Conservation (phyloP, 2,888 invertebrate genomes). For the Pollenia angustigena region DNA sequence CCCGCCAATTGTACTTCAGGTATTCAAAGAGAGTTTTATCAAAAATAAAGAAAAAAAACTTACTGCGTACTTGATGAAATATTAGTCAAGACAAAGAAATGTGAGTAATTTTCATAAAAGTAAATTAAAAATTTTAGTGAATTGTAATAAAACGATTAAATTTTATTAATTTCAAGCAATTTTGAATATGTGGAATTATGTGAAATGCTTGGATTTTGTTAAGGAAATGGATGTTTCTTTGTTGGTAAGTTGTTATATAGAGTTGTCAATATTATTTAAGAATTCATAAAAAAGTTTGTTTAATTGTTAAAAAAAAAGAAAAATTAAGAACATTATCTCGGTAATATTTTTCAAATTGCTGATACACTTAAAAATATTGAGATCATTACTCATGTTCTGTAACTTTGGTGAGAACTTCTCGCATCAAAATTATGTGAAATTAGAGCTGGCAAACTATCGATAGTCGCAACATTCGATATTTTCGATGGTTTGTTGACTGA, state of each 20-base stretch:
- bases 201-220: neutral
- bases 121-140: neutral
- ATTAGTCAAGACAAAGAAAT: neutral
- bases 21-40: neutral
- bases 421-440: too few species aligned
- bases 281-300: neutral
- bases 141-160: neutral
- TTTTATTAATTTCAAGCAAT: neutral
- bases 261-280: neutral
- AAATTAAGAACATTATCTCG: too few species aligned
- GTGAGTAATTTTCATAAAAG: constrained; percentile 1
- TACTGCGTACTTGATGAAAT: neutral
- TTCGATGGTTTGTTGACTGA: too few species aligned
- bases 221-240: constrained; percentile 2
- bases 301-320: too few species aligned
- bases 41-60: neutral
- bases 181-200: neutral
- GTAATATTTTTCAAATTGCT: too few species aligned
- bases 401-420: too few species aligned
- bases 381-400: too few species aligned
- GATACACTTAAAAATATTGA: too few species aligned
- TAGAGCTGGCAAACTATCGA: too few species aligned
- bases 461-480: too few species aligned
- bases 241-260: neutral
- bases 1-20: neutral